Conservation (phyloP, 2,888 invertebrate genomes). For the Ennomos quercinarius region DNA sequence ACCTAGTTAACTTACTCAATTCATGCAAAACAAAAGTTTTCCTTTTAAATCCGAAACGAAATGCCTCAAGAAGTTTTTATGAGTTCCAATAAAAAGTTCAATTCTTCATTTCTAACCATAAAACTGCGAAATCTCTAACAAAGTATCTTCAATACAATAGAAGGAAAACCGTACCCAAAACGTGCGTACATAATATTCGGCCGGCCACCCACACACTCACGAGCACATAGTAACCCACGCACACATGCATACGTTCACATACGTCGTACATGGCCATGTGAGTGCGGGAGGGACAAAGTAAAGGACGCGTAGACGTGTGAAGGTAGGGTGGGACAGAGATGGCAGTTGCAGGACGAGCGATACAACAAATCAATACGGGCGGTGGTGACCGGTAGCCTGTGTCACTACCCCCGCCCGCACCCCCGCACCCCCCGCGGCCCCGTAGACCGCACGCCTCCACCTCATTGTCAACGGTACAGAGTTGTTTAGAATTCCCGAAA, state of each 20-base stretch:
- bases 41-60: no score
- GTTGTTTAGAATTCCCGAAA: conserved; percentile 67
- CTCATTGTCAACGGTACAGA: conserved; percentile 82
- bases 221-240: conserved; percentile 62
- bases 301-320: conserved; percentile 47
- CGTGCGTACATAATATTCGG: conserved; percentile 77
- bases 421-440: conserved; percentile 34
- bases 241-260: conserved; percentile 59
- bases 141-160: conserved; percentile 43
- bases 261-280: conserved; percentile 74
- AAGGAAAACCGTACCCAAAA: conserved; percentile 70
- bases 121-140: conserved; percentile 29
- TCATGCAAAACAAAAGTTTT: no score
- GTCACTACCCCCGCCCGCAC: conserved; percentile 65
- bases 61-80: background rate
- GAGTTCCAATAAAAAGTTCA: conserved; percentile 9
- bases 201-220: conserved; percentile 74
- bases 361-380: conserved; percentile 87
- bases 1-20: no score
- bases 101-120: conserved; percentile 13
- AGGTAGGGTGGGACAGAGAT: conserved; percentile 72
- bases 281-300: conserved; percentile 71
- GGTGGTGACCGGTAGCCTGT: conserved; percentile 86
- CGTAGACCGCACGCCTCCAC: conserved; percentile 81
- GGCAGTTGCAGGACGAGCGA: conserved; percentile 83